Percentiles rank a stretch among this genome's conserved stretches.
phyloP scores from a whole-genome alignment of 2,113 vertebrate genomes.

The Synchiropus splendidus region DNA sequence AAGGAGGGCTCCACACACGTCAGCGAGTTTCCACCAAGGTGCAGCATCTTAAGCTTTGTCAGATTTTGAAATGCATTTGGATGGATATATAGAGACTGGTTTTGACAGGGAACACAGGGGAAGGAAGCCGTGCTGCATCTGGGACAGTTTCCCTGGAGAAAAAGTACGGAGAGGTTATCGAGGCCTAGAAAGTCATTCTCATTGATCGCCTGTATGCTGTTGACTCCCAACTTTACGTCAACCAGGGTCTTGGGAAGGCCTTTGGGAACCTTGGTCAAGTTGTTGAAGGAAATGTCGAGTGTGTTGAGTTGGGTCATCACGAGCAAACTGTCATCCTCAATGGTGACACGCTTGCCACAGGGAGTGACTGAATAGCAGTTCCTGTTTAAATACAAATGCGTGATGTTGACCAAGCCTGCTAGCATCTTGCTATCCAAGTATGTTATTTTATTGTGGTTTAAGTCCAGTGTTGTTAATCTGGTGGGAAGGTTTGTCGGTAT shows the following conservation, averaged over 20 bases:
- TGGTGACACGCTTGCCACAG: conserved; percentile 9
- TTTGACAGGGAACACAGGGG: conserved; percentile 51
- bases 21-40: conserved; percentile 62
- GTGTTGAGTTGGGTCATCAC: conserved; percentile 12
- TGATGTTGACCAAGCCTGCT: conserved; percentile 31
- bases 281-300: conserved; percentile 54
- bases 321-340: conserved; percentile 31
- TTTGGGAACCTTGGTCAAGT: conserved; percentile 48
- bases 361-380: conserved; percentile 56
- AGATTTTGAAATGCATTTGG: conserved; percentile 47
- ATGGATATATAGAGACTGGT: conserved; percentile 49
- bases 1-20: conserved; percentile 26
- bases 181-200: conserved; percentile 45
- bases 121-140: conserved; percentile 60
- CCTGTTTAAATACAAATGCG: conserved; percentile 16
- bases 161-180: conserved; percentile 34
- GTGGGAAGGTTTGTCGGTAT: conserved; percentile 42
- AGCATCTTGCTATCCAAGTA: conserved; percentile 25
- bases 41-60: conserved; percentile 23
- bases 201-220: conserved; percentile 50
- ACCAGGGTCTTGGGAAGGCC: conserved; percentile 30
- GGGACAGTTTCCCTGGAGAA: conserved; percentile 70
- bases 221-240: conserved; percentile 27
- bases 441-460: conserved; percentile 43
- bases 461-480: conserved; percentile 17